These are phyloP conservation scores for Microchrysa polita DNA, from an alignment of 2,888 invertebrate species.

Conservation along the genomic window DNA sequence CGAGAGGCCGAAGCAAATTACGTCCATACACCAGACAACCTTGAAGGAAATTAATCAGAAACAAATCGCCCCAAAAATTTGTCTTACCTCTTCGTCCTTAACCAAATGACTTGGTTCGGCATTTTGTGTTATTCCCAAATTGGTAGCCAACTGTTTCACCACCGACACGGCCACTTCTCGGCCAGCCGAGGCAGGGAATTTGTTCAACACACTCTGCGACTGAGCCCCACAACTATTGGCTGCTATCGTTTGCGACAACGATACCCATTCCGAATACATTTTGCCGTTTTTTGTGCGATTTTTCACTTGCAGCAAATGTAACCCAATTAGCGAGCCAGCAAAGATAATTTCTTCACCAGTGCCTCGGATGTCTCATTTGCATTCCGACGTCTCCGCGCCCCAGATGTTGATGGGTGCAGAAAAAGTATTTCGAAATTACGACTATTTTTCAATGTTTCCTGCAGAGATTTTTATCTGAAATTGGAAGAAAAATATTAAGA, in stretches of 20 bases:
- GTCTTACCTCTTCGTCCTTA: conserved; percentile 81
- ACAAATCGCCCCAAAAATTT: neutral
- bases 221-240: conserved; percentile 66
- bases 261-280: conserved; percentile 70
- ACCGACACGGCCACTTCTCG: conserved; percentile 71
- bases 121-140: conserved; percentile 78
- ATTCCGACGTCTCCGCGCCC: conserved; percentile 24
- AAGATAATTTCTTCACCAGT: neutral
- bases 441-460: neutral
- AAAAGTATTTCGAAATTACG: too few relatives aligned
- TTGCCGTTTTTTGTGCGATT: neutral
- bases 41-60: conserved; percentile 57
- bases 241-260: conserved; percentile 64
- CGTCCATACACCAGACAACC: conserved; percentile 90
- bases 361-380: neutral
- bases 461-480: neutral
- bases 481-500: neutral
- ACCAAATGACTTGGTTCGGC: conserved; percentile 85
- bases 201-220: conserved; percentile 69
- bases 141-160: conserved; percentile 70
- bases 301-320: too few relatives aligned
- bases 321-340: too few relatives aligned
- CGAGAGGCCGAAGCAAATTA: conserved; percentile 90
- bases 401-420: neutral
- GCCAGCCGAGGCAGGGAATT: conserved; percentile 70